phyloP scores from a whole-genome alignment of 2,797 vertebrate species.

The Molossus alvarezi region DNA sequence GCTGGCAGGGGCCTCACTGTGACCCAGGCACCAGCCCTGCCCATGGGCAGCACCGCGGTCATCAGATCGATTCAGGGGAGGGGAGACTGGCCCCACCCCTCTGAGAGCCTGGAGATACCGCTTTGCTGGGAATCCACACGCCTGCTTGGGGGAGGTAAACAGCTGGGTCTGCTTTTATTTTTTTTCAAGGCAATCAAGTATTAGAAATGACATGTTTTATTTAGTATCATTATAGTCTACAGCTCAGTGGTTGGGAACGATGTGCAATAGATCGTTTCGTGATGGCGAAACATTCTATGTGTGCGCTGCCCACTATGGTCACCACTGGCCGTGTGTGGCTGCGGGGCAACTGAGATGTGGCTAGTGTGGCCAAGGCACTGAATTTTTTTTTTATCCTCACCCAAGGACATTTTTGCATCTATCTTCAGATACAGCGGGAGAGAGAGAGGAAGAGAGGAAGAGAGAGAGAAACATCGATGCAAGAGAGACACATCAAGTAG shows the following conservation, averaged over 20 bases:
- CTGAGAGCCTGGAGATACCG: neutral
- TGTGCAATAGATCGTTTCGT: neutral
- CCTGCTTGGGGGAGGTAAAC: neutral
- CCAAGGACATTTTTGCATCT: too few species aligned
- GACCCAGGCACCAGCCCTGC: neutral
- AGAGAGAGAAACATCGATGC: too few species aligned
- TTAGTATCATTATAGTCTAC: neutral
- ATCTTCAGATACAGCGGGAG: too few species aligned
- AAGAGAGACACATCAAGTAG: too few species aligned
- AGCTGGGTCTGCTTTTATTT: neutral
- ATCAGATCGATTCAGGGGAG: neutral
- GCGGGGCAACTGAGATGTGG: neutral
- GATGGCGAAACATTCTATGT: neutral
- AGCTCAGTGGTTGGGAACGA: neutral
- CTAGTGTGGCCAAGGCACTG: neutral
- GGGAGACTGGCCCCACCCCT: neutral
- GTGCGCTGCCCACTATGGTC: rapidly evolving
- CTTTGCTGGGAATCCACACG: neutral
- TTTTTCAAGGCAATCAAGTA: neutral
- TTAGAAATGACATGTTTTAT: neutral
- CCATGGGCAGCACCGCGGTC: rapidly evolving
- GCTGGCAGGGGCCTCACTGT: rapidly evolving
- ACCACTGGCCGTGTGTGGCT: neutral
- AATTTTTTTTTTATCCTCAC: neutral
- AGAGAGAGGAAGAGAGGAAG: too few species aligned